These are phyloP conservation scores for Coptodon bakossiorum DNA, from an alignment of 2,113 vertebrate species.

Conservation along the genomic window DNA sequence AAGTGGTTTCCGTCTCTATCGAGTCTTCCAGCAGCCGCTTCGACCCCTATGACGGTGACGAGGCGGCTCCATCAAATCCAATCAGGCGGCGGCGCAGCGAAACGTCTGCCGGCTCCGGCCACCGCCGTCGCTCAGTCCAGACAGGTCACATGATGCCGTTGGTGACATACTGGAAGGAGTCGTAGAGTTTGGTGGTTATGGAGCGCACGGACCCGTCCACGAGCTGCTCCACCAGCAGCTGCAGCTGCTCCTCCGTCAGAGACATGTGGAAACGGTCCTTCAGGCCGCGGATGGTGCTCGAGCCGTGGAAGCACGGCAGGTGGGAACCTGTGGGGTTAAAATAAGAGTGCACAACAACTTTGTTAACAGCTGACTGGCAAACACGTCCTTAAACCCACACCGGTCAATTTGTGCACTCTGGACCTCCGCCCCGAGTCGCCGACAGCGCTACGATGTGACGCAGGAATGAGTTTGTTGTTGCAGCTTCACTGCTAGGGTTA, in stretches of 20 bases:
- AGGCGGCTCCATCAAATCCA: not conserved
- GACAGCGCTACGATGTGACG: not conserved
- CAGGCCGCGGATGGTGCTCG: conserved; percentile 88
- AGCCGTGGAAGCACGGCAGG: conserved; percentile 91
- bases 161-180: conserved; percentile 97
- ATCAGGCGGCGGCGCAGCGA: not conserved
- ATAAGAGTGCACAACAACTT: not conserved
- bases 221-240: conserved; percentile 89
- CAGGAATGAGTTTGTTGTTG: not conserved
- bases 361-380: not conserved
- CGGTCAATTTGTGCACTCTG: not conserved
- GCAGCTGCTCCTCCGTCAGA: conserved; percentile 95
- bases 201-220: conserved; percentile 92
- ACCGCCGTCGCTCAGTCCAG: not conserved
- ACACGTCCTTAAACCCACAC: not conserved
- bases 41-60: not conserved
- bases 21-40: not conserved
- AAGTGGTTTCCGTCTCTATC: not conserved
- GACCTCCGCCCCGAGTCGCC: not conserved
- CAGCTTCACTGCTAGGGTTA: not conserved
- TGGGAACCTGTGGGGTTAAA: conserved; percentile 76
- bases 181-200: conserved; percentile 96
- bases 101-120: not conserved
- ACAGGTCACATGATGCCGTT: conserved; percentile 93
- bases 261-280: conserved; percentile 97